Conservation (phyloP, 2,888 invertebrate species). For the Liposcelis brunnea region DNA sequence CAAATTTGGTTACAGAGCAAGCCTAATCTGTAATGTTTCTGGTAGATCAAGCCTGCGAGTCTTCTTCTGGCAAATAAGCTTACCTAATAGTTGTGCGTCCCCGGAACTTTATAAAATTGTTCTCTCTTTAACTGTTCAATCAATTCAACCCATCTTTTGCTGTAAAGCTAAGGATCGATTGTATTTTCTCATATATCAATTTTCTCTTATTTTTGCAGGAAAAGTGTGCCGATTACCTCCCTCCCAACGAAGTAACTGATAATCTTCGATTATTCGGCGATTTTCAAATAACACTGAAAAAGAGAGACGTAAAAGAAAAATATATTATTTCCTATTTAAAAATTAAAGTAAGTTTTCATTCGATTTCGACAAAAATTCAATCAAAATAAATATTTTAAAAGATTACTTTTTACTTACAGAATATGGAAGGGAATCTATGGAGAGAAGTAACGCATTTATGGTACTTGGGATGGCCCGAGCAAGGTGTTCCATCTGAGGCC, state of each 20-base stretch:
- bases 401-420: conserved; percentile 28
- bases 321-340: conserved; percentile 76
- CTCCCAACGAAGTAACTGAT: conserved; percentile 80
- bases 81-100: no score
- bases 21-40: no score
- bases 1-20: no score
- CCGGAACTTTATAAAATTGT: no score
- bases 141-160: no score
- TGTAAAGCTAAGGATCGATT: no score
- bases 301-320: conserved; percentile 76
- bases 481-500: conserved; percentile 68
- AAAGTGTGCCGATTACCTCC: conserved; percentile 80
- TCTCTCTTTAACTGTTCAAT: no score
- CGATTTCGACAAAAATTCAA: conserved; percentile 3
- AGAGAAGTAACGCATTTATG: conserved; percentile 81
- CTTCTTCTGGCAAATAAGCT: no score
- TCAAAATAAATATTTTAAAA: neutral
- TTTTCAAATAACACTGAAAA: conserved; percentile 71
- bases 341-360: conserved; percentile 38
- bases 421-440: conserved; percentile 63
- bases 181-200: no score
- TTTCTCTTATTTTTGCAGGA: conserved; percentile 48
- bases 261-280: conserved; percentile 75
- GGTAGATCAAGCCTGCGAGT: no score
- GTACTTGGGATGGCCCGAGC: conserved; percentile 83